These are phyloP conservation scores for Melanotaenia pygmaea DNA, from an alignment of 2,797 vertebrate species.

Conservation along the genomic window DNA sequence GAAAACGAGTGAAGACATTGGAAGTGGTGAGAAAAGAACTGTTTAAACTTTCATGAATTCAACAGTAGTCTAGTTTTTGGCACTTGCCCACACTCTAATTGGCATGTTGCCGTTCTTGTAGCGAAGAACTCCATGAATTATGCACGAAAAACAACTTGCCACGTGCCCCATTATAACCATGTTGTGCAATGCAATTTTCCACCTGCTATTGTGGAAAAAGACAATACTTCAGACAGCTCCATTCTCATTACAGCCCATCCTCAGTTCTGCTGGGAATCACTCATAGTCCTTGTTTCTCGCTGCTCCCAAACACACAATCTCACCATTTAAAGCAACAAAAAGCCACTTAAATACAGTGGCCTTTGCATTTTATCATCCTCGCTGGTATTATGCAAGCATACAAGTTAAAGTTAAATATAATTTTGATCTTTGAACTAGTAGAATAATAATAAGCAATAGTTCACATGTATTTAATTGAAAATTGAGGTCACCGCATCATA, in stretches of 20 bases:
- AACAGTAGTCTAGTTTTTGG: constrained; percentile 74
- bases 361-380: constrained; percentile 40
- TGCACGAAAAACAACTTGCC: constrained; percentile 80
- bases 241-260: constrained; percentile 67
- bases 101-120: constrained; percentile 76
- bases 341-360: constrained; percentile 34
- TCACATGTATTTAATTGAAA: constrained; percentile 47
- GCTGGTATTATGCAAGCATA: constrained; percentile 14
- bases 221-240: constrained; percentile 73
- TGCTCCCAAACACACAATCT: constrained; percentile 36
- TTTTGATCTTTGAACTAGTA: constrained; percentile 51
- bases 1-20: constrained; percentile 44
- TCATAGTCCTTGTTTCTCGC: constrained; percentile 34
- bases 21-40: constrained; percentile 61
- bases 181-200: constrained; percentile 70
- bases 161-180: constrained; percentile 78
- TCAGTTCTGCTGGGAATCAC: constrained; percentile 40
- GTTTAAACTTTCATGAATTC: constrained; percentile 83
- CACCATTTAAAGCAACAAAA: constrained; percentile 24
- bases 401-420: background rate
- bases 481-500: constrained; percentile 54
- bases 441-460: constrained; percentile 15
- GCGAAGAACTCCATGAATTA: constrained; percentile 81
- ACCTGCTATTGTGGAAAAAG: constrained; percentile 66
- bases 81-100: constrained; percentile 78